Evolutionary conservation across 2,888 invertebrate species (phyloP), one percentile per base, ranked within the genome.

Genomic region (Stenchaetothrips biformis): DNA sequence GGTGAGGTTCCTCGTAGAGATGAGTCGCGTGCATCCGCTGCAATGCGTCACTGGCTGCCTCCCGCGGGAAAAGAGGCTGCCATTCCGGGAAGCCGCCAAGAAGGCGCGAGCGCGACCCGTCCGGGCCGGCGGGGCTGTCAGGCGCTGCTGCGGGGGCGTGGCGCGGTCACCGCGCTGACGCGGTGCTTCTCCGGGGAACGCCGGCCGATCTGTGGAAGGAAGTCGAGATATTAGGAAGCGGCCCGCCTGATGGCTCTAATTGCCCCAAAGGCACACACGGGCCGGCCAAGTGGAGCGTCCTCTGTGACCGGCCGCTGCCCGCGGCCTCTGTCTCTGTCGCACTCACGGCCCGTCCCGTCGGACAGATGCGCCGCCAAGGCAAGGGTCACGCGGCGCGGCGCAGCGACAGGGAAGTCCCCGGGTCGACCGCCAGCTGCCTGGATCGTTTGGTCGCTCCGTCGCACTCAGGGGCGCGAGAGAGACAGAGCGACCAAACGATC

Each of bases 1-100:
- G 59, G 37, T 59, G 18, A 16, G 21, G 67, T 74, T 74, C 67
- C 67, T 11, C 67, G 67, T 74, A 74, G 21, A 74, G 67, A 74
- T 74, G 67, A 74, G 21, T 74, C 67, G 8, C 21, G 21, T n/a
- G 21, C 25, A 25, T 11, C 21, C 21, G 67, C 21, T 8, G 53
- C 53, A 53, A 59, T 21, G 25, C 67, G 67, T 74, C 67, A 74
- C 21, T 18, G 16, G 25, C 67, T 21, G 37, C 25, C 21, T 25
- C 25, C 8, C 25, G 67, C 25, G 67, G 67, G 67, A 74, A 74
- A 74, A 25, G 25, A 25, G 11, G 25, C 7, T 11, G 67, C 21
- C 67, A 25, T 25, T 11, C 67, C 21, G 67, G 67, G 67, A 74
- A 74, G 25, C 25, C 67, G 25, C 67, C 21, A 11, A 21, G 7